phyloP scores from a whole-genome alignment of 2,797 vertebrate species.

The Carapus acus region DNA sequence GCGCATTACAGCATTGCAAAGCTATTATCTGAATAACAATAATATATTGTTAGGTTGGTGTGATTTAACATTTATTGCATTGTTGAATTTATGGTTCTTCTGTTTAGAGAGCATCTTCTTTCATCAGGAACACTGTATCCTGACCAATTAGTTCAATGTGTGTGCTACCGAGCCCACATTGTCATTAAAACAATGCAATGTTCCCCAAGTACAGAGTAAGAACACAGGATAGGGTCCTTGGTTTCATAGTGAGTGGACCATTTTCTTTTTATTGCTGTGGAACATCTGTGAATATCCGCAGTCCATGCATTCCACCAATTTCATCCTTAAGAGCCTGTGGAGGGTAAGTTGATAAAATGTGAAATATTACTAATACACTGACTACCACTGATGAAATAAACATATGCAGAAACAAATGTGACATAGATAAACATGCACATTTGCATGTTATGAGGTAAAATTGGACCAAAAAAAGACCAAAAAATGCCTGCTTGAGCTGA shows the following conservation, averaged over 20 bases:
- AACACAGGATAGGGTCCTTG: slow-evolving; percentile 5
- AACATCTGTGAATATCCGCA: slow-evolving; percentile 77
- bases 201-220: slow-evolving; percentile 2
- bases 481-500: too few relatives aligned
- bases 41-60: neutral
- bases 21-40: slow-evolving; percentile 9
- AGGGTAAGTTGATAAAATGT: slow-evolving; percentile 25
- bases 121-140: too few relatives aligned
- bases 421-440: too few relatives aligned
- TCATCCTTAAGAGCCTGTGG: slow-evolving; percentile 77
- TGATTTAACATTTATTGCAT: slow-evolving; percentile 23
- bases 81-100: slow-evolving; percentile 31
- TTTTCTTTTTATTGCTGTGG: slow-evolving; percentile 62
- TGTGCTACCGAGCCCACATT: too few relatives aligned
- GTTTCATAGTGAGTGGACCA: neutral
- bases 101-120: too few relatives aligned
- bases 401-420: too few relatives aligned
- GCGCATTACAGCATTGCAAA: slow-evolving; percentile 48
- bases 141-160: too few relatives aligned
- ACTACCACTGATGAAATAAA: too few relatives aligned
- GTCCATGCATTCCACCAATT: slow-evolving; percentile 78
- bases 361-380: too few relatives aligned
- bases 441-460: too few relatives aligned
- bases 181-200: too few relatives aligned
- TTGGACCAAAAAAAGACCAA: too few relatives aligned